A percentile compares a stretch with the other conserved stretches of the same genome.
Evolutionary conservation across 1,140 invertebrate genomes (phyloP).

Genomic region (Lamellibrachia luymesi): DNA sequence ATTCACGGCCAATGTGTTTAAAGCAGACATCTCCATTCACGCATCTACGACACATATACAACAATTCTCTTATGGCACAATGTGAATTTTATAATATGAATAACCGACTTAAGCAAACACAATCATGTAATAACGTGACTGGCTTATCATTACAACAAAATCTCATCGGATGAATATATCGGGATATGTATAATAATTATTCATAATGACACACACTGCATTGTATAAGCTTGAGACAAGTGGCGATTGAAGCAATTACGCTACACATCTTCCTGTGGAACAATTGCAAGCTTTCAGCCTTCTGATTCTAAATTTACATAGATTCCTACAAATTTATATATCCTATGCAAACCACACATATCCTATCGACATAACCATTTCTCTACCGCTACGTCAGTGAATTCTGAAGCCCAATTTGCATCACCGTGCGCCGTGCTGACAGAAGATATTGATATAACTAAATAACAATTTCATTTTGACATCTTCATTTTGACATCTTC

Average conservation of each 20-base stretch:
- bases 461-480: neutral
- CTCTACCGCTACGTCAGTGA: neutral
- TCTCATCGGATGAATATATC: neutral
- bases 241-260: neutral
- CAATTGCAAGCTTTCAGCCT: neutral
- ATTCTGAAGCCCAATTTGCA: neutral
- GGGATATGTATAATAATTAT: neutral
- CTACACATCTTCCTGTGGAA: neutral
- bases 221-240: neutral
- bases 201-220: neutral
- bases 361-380: neutral
- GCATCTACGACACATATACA: neutral
- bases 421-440: too few species aligned
- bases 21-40: neutral
- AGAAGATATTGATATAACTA: neutral
- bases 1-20: neutral
- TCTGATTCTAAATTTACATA: neutral
- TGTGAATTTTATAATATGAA: neutral
- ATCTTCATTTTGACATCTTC: neutral
- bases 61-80: neutral
- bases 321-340: neutral
- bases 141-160: neutral
- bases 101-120: neutral
- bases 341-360: neutral
- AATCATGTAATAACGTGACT: neutral